phyloP scores from a whole-genome alignment of 1,140 invertebrate species.

The Lasioglossum baleicum region DNA sequence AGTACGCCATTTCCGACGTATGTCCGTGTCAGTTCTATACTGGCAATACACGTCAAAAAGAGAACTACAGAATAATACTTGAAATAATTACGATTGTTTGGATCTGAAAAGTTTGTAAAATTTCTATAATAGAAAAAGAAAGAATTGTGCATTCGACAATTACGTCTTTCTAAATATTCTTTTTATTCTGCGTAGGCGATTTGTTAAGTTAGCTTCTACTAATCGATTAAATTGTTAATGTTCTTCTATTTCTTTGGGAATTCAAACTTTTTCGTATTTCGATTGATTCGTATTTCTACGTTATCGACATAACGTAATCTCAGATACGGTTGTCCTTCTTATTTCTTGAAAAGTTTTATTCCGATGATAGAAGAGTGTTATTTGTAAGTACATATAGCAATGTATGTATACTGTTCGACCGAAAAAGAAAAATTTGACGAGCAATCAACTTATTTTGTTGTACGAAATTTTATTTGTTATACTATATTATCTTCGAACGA shows the following conservation, averaged over 20 bases:
- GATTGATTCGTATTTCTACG: background rate
- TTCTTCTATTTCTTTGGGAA: conserved; percentile 13
- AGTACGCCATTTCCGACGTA: background rate
- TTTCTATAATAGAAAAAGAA: conserved; percentile 54
- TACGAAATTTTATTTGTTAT: background rate
- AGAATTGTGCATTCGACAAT: conserved; percentile 31
- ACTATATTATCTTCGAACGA: background rate
- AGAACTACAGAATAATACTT: background rate
- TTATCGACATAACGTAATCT: conserved; percentile 23
- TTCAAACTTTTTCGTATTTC: conserved; percentile 3
- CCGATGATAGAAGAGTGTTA: conserved; percentile 1
- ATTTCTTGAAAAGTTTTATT: conserved; percentile 15
- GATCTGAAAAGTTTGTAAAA: conserved; percentile 45
- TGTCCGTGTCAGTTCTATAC: conserved; percentile 16
- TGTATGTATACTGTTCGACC: background rate
- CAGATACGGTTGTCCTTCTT: conserved; percentile 13
- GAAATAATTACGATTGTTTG: background rate
- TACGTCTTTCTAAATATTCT: conserved; percentile 29
- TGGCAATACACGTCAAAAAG: conserved; percentile 20
- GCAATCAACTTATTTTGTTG: conserved; percentile 20
- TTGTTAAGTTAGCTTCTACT: conserved; percentile 1
- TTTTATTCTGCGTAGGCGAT: conserved; percentile 25
- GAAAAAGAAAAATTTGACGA: background rate
- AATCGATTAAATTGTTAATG: conserved; percentile 33
- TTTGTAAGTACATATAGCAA: background rate